phyloP scores from a whole-genome alignment of 2,888 invertebrate genomes.

The Catotricha subobsoleta region DNA sequence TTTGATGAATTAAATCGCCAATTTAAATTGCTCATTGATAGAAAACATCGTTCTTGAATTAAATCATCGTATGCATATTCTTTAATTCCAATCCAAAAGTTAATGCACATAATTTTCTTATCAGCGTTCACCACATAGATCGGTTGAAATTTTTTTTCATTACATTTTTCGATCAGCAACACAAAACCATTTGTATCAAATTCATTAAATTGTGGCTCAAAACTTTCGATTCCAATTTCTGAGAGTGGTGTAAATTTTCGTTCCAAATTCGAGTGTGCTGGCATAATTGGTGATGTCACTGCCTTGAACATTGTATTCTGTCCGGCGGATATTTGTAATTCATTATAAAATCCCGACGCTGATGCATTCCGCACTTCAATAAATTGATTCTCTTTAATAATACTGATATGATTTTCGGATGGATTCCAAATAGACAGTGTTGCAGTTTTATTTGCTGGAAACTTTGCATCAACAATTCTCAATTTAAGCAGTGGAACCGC shows the following conservation, averaged over 20 bases:
- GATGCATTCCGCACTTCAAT: slow-evolving; percentile 40
- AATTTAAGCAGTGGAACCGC: slow-evolving; percentile 28
- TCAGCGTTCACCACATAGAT: slow-evolving; percentile 39
- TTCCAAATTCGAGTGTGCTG: slow-evolving; percentile 11
- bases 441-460: slow-evolving; percentile 18
- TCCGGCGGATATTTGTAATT: slow-evolving; percentile 37
- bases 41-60: slow-evolving; percentile 36
- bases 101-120: slow-evolving; percentile 34
- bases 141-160: slow-evolving; percentile 30
- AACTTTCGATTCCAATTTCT: slow-evolving; percentile 24
- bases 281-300: not conserved
- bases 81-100: slow-evolving; percentile 37
- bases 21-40: slow-evolving; percentile 45
- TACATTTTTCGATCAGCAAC: slow-evolving; percentile 26
- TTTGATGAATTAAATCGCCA: slow-evolving; percentile 35
- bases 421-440: slow-evolving; percentile 55
- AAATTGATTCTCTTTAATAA: slow-evolving; percentile 35
- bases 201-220: slow-evolving; percentile 40
- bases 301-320: slow-evolving; percentile 8
- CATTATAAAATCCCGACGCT: slow-evolving; percentile 30
- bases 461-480: slow-evolving; percentile 23
- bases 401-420: slow-evolving; percentile 36
- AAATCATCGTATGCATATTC: slow-evolving; percentile 36
- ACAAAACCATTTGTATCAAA: slow-evolving; percentile 56
- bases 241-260: slow-evolving; percentile 33